These are phyloP conservation scores for Acridotheres tristis DNA, from an alignment of 2,797 vertebrate species.

Conservation along the genomic window DNA sequence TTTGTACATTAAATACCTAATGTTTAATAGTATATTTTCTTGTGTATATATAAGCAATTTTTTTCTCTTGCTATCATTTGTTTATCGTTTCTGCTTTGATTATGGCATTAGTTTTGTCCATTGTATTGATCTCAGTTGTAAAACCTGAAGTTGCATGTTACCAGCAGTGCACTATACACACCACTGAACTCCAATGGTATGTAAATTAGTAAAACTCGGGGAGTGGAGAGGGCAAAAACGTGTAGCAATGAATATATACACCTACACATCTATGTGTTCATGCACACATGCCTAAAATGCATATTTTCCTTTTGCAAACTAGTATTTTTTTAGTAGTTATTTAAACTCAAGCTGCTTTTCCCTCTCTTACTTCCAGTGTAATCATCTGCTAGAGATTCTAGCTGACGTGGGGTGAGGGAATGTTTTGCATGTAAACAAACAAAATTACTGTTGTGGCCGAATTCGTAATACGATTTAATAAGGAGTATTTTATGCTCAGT, in stretches of 20 bases:
- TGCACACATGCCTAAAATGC: slow-evolving; percentile 35
- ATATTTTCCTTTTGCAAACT: slow-evolving; percentile 40
- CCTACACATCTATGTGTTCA: background rate
- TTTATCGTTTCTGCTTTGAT: slow-evolving; percentile 72
- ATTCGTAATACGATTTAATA: slow-evolving; percentile 46
- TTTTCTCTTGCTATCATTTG: slow-evolving; percentile 72
- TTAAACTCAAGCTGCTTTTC: slow-evolving; percentile 47
- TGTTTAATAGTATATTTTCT: slow-evolving; percentile 64
- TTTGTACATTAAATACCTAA: slow-evolving; percentile 50
- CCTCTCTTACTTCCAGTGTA: slow-evolving; percentile 44
- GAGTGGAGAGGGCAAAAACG: slow-evolving; percentile 59
- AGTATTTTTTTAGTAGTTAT: slow-evolving; percentile 46
- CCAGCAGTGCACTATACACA: slow-evolving; percentile 68
- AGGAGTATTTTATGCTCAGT: slow-evolving; percentile 53
- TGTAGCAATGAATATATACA: slow-evolving; percentile 54
- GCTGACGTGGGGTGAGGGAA: slow-evolving; percentile 41
- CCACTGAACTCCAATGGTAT: slow-evolving; percentile 76
- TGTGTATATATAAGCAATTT: slow-evolving; percentile 54
- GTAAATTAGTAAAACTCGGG: slow-evolving; percentile 80
- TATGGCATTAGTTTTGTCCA: slow-evolving; percentile 59
- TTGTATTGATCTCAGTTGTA: slow-evolving; percentile 65
- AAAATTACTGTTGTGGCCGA: slow-evolving; percentile 59
- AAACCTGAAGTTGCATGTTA: slow-evolving; percentile 78
- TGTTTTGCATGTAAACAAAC: slow-evolving; percentile 72
- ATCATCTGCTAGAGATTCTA: slow-evolving; percentile 50